Evolutionary conservation across 2,113 vertebrate species (phyloP), one percentile per base, ranked within the genome.

Genomic region (Gavia stellata): DNA sequence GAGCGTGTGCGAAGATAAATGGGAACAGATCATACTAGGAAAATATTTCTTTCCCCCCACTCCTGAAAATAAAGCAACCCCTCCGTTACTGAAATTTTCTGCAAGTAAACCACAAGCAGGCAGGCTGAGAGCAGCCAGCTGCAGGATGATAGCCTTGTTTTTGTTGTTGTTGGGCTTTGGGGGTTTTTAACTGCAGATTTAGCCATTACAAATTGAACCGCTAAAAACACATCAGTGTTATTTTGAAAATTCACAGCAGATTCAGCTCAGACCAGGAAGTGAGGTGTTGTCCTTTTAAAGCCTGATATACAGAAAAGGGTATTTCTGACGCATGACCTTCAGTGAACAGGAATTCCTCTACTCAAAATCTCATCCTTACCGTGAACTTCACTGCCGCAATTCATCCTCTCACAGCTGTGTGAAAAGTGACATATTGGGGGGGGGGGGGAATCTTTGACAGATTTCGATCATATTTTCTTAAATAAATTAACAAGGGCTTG

Each of bases 241-340:
- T 96, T 96, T 91, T 96, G 94, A 92, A 97, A 96, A 89, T 89
- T 63, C 70, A 63, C 63, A 79, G 67, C 90, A 92, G 85, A 91
- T 96, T 91, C 92, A 53, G 67, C 88, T 94, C 80, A 83, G 88
- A 91, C 83, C 97, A 96, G 97, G 97, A 97, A 97, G 92, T 95
- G 97, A 97, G 97, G 94, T 97, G 97, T 74, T 97, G 87, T 97
- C 95, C 94, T 97, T 97, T 97, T 96, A 93, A 96, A 85, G 92
- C 81, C 90, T 79, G 92, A 95, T 97, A 77, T n/a, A 95, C 96
- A 95, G 96, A 97, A 97, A 97, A 96, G 97, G 97, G 96, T 97
- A 97, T 97, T 97, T 97, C 97, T 97, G 97, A 97, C 82, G 92
- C 95, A 95, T 97, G 96, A 97, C 97, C 95, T 91, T 91, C 94